A percentile compares a stretch with the other conserved stretches of the same genome.
phyloP scores from a whole-genome alignment of 2,113 vertebrate genomes.

The Oenanthe oenanthe region DNA sequence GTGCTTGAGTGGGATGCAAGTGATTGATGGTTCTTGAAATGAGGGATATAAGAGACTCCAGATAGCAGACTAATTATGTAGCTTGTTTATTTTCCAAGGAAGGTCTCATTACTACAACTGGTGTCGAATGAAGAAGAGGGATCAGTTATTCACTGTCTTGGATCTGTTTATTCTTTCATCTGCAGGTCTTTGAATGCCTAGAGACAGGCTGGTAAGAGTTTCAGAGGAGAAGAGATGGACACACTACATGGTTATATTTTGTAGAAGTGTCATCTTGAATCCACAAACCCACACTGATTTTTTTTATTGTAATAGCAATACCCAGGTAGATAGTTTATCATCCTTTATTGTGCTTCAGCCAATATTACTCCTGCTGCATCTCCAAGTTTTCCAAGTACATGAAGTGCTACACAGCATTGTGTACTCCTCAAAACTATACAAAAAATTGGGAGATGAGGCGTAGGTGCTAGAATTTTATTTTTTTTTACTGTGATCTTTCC shows the following conservation, averaged over 20 bases:
- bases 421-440: neutral
- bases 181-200: neutral
- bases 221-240: neutral
- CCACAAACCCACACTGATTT: neutral
- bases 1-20: neutral
- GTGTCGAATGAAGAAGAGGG: neutral
- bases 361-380: neutral
- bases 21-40: conserved; percentile 23
- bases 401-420: neutral
- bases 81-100: conserved; percentile 8
- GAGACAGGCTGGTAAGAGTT: neutral
- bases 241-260: neutral
- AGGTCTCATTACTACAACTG: neutral
- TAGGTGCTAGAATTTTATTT: neutral
- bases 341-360: neutral
- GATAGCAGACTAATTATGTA: neutral
- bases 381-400: neutral
- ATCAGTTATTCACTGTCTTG: neutral
- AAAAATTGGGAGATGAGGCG: neutral
- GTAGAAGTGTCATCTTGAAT: neutral
- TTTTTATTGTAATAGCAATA: neutral
- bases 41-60: neutral
- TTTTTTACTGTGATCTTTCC: neutral
- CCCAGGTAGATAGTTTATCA: neutral
- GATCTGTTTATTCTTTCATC: neutral